Conservation (phyloP, 2,113 vertebrate species). For the Epinephelus lanceolatus region DNA sequence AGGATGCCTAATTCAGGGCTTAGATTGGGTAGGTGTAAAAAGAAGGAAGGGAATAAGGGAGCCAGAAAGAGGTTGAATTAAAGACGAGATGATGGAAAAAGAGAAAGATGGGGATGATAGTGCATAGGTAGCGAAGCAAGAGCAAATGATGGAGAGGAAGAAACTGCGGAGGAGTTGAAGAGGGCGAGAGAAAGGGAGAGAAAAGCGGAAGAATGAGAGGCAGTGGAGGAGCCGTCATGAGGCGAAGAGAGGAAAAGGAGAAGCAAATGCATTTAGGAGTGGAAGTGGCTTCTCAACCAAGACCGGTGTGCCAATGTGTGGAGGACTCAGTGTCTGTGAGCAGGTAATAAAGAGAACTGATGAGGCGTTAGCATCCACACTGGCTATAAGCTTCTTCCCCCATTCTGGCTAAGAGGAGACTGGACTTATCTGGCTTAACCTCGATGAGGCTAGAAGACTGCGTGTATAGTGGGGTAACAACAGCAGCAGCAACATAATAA, state of each 20-base stretch:
- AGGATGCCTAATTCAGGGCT: conserved; percentile 54
- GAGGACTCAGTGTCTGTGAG: conserved; percentile 54
- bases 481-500: too few species aligned
- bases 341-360: conserved; percentile 82
- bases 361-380: conserved; percentile 67
- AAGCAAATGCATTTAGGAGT: conserved; percentile 70
- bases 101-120: conserved; percentile 20
- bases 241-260: conserved; percentile 46
- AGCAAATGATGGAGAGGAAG: conserved; percentile 39
- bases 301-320: conserved; percentile 63
- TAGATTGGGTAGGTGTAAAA: conserved; percentile 36
- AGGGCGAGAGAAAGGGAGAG: conserved; percentile 3
- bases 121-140: conserved; percentile 37
- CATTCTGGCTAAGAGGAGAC: conserved; percentile 9
- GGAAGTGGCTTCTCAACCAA: conserved; percentile 72
- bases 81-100: conserved; percentile 34
- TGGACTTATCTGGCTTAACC: conserved; percentile 37
- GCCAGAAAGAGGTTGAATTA: conserved; percentile 43
- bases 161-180: conserved; percentile 23
- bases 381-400: conserved; percentile 51
- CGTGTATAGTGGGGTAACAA: not conserved
- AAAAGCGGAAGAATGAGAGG: conserved; percentile 27
- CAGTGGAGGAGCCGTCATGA: conserved; percentile 18
- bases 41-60: conserved; percentile 35
- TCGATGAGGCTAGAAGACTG: not conserved